Evolutionary conservation across 2,888 invertebrate genomes (phyloP).

Genomic region (Polydrusus pterygomalis): DNA sequence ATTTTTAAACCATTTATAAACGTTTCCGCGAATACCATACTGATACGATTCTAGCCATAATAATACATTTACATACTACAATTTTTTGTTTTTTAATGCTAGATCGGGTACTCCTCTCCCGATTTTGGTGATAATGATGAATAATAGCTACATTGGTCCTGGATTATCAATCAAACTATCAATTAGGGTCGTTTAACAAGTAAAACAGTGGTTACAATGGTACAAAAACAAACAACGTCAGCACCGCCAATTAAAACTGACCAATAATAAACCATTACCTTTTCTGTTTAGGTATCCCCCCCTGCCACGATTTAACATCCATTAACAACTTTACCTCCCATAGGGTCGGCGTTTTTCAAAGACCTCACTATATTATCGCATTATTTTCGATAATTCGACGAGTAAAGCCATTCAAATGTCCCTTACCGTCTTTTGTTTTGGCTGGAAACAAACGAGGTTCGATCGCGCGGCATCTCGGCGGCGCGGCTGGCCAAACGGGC

Average conservation of each 20-base stretch:
- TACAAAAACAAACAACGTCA: conserved; percentile 7
- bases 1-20: too few relatives aligned
- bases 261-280: conserved; percentile 24
- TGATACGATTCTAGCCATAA: too few relatives aligned
- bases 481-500: conserved; percentile 13
- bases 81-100: too few relatives aligned
- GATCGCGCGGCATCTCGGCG: conserved; percentile 14
- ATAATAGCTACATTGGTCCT: too few relatives aligned
- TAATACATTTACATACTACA: too few relatives aligned
- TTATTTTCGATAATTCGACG: conserved; percentile 46
- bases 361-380: conserved; percentile 37
- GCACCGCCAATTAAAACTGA: conserved; percentile 8
- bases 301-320: neutral
- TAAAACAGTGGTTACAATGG: neutral
- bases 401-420: conserved; percentile 1
- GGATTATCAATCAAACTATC: neutral
- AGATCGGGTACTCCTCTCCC: too few relatives aligned
- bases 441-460: conserved; percentile 18
- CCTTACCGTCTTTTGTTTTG: conserved; percentile 44
- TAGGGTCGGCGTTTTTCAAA: conserved; percentile 38
- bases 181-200: neutral
- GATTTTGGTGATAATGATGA: too few relatives aligned
- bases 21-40: too few relatives aligned
- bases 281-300: conserved; percentile 22
- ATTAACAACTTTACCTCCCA: conserved; percentile 34